Evolutionary conservation across 2,113 vertebrate genomes (phyloP).

Genomic region (Macquaria ambigua): DNA sequence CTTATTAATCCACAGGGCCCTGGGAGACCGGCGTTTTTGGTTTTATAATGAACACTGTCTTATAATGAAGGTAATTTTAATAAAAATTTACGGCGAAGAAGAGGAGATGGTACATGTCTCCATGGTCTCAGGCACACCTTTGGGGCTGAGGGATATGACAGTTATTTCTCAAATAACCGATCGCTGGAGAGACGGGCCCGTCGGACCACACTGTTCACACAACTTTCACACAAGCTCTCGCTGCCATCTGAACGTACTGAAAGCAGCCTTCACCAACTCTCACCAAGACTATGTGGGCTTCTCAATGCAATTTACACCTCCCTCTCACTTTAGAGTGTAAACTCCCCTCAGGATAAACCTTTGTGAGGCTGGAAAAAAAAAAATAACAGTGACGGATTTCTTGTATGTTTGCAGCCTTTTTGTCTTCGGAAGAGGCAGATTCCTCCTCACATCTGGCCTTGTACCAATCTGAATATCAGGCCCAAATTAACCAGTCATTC

Average conservation of each 20-base stretch:
- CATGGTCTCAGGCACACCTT: slow-evolving; percentile 75
- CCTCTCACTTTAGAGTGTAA: slow-evolving; percentile 71
- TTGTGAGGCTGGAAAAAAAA: slow-evolving; percentile 24
- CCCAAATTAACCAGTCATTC: slow-evolving; percentile 79
- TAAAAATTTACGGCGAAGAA: slow-evolving; percentile 82
- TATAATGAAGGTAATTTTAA: slow-evolving; percentile 89
- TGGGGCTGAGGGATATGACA: slow-evolving; percentile 72
- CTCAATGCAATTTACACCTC: slow-evolving; percentile 80
- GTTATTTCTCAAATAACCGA: slow-evolving; percentile 80
- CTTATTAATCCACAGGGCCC: slow-evolving; percentile 89
- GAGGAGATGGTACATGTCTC: slow-evolving; percentile 72
- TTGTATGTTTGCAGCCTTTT: slow-evolving; percentile 29
- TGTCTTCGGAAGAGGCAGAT: slow-evolving; percentile 35
- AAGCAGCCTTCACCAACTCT: slow-evolving; percentile 39
- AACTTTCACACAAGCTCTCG: slow-evolving; percentile 49
- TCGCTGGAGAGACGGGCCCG: slow-evolving; percentile 62
- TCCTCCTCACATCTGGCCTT: slow-evolving; percentile 41
- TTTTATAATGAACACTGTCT: slow-evolving; percentile 88
- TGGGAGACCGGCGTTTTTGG: slow-evolving; percentile 85
- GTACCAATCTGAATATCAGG: slow-evolving; percentile 70
- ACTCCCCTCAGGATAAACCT: slow-evolving; percentile 66
- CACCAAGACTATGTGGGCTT: slow-evolving; percentile 44
- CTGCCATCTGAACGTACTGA: slow-evolving; percentile 48
- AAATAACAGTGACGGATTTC: slow-evolving; percentile 59
- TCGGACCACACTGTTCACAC: slow-evolving; percentile 54